Conservation (phyloP, 2,113 vertebrate genomes). For the Vulpes ferrilata region DNA sequence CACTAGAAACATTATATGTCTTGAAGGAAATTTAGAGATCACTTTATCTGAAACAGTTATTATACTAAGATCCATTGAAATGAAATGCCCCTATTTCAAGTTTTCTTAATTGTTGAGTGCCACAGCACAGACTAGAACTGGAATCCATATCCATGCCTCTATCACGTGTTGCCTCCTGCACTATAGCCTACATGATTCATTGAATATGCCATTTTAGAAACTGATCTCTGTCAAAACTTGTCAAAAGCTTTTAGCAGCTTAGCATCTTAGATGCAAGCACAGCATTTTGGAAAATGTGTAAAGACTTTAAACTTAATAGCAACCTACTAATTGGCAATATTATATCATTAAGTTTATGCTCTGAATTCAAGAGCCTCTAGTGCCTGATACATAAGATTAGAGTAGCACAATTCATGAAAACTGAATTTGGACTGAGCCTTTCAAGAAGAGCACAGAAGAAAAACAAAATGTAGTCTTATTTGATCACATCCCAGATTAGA, state of each 20-base stretch:
- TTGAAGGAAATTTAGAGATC: conserved; percentile 9
- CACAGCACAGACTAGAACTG: background rate
- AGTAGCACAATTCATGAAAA: background rate
- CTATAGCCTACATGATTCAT: background rate
- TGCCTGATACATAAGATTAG: background rate
- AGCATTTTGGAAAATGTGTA: background rate
- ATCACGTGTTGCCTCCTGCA: background rate
- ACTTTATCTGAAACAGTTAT: background rate
- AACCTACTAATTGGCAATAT: background rate
- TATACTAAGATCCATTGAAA: background rate
- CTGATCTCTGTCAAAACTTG: background rate
- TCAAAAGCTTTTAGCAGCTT: background rate
- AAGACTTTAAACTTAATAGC: background rate
- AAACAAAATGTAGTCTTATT: background rate
- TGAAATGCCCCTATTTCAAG: background rate
- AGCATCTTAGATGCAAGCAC: conserved; percentile 7
- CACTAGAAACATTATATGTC: background rate
- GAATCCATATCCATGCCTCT: background rate
- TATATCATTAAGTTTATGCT: background rate
- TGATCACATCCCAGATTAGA: conserved; percentile 38
- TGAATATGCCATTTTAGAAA: conserved; percentile 15
- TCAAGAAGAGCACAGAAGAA: background rate
- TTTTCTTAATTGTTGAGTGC: background rate
- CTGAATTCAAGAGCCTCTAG: background rate
- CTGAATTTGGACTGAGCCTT: background rate